These are phyloP conservation scores for Cassiopea xamachana DNA, from an alignment of 30 jellyfish, hydroid and myxozoan species.

Conservation along the genomic window DNA sequence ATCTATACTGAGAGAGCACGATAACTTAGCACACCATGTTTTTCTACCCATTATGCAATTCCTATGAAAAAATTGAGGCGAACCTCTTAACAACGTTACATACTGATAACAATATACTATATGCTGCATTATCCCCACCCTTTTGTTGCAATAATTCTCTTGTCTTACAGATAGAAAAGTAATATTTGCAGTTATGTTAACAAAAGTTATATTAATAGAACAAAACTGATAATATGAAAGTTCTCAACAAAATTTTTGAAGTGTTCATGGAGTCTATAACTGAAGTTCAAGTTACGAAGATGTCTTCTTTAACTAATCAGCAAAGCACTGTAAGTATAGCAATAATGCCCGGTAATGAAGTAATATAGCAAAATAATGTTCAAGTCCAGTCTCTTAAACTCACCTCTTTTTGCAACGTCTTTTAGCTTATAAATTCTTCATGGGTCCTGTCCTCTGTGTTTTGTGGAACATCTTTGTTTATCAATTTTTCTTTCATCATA, in stretches of 20 bases:
- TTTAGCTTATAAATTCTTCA: not conserved
- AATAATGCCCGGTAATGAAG: not conserved
- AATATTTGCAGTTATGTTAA: not conserved
- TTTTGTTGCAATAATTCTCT: not conserved
- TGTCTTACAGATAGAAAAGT: not conserved
- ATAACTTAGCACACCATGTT: not conserved
- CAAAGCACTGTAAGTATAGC: not conserved
- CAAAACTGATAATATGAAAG: not conserved
- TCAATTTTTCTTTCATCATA: conserved; percentile 13
- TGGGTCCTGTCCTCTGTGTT: conserved; percentile 11
- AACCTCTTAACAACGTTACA: not conserved
- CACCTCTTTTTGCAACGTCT: conserved; percentile 21
- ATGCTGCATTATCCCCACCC: not conserved
- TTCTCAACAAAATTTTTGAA: not conserved
- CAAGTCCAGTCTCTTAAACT: not conserved
- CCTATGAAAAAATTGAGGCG: not conserved
- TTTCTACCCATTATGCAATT: not conserved
- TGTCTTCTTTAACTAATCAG: not conserved
- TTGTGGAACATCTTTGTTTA: conserved; percentile 1
- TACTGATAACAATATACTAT: not conserved
- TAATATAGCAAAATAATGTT: not conserved
- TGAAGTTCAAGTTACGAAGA: not conserved
- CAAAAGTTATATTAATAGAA: not conserved
- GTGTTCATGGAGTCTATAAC: not conserved
- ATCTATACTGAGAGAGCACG: not conserved